Evolutionary conservation across 2,888 invertebrate genomes (phyloP), one percentile per base, ranked within the genome.

Genomic region (Cosmopolites sordidus): DNA sequence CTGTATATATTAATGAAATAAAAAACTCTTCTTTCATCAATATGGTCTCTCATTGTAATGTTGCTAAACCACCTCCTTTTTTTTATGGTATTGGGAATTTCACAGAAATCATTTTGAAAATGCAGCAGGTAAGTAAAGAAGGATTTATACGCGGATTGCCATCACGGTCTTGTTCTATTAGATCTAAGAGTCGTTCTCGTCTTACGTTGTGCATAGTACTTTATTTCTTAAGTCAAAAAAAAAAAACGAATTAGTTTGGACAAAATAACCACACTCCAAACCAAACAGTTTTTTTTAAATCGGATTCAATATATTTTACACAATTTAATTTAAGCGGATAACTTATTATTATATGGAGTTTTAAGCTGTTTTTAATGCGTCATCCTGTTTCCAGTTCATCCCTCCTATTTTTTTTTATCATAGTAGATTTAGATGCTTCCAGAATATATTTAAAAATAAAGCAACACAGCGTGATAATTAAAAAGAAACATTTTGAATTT

Each of bases 1-100:
- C 67, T 67, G 66, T 68, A 67, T 66, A 68, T 68, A 67, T 60
- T 61, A 50, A 61, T 60, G 61, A 63, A 66, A 62, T 63, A 61
- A 64, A 60, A 43, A 52, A 53, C 42, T 56, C 46, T 43, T 53
- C 22, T 22, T 22, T 22, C 22, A 22, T 22, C 4, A 22, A 3
- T n/a, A n/a, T n/a, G n/a, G n/a, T n/a, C n/a, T n/a, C n/a, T n/a
- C n/a, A n/a, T n/a, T n/a, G n/a, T n/a, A n/a, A n/a, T n/a, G n/a
- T n/a, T n/a, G n/a, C n/a, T n/a, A n/a, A n/a, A n/a, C n/a, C n/a
- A n/a, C n/a, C n/a, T n/a, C n/a, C n/a, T n/a, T n/a, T n/a, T n/a
- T n/a, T n/a, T n/a, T n/a, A n/a, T n/a, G n/a, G n/a, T n/a, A n/a
- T n/a, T n/a, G n/a, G n/a, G n/a, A n/a, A n/a, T n/a, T n/a, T n/a